These are phyloP conservation scores for Lasioglossum leucozonium DNA, from an alignment of 2,888 invertebrate species.

Conservation along the genomic window DNA sequence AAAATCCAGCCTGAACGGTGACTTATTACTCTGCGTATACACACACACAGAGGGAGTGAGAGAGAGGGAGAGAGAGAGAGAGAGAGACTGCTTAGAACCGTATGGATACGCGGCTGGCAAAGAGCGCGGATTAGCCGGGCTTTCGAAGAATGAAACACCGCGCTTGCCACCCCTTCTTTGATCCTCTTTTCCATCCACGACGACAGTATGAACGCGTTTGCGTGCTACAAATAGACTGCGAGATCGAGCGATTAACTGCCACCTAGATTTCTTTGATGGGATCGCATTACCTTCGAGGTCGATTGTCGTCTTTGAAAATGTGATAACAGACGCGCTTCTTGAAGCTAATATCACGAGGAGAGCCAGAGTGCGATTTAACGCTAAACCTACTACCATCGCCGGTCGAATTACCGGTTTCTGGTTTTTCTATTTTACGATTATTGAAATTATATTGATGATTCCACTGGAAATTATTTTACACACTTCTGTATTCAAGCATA, in stretches of 20 bases:
- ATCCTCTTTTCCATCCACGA: constrained; percentile 17
- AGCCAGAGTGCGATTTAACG: not conserved
- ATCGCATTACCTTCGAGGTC: not conserved
- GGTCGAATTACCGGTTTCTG: no score
- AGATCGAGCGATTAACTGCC: not conserved
- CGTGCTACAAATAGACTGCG: constrained; percentile 26
- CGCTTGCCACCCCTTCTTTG: constrained; percentile 17
- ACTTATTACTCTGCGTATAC: constrained; percentile 50
- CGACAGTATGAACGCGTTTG: constrained; percentile 11
- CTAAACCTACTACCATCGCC: no score
- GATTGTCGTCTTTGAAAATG: not conserved
- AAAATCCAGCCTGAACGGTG: constrained; percentile 43
- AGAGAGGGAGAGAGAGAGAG: not conserved
- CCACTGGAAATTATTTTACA: no score
- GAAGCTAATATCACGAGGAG: not conserved
- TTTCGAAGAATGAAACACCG: constrained; percentile 42
- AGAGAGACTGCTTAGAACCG: constrained; percentile 18
- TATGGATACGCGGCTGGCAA: constrained; percentile 38
- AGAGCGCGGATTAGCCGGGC: constrained; percentile 53
- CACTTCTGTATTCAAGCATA: no score
- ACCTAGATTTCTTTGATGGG: not conserved
- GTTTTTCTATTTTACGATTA: no score
- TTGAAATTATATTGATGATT: no score
- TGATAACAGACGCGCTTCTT: not conserved
- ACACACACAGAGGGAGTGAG: not conserved